Base-by-base conservation (phyloP, 2,888 invertebrate species). In the Plebejus melissa region DNA sequence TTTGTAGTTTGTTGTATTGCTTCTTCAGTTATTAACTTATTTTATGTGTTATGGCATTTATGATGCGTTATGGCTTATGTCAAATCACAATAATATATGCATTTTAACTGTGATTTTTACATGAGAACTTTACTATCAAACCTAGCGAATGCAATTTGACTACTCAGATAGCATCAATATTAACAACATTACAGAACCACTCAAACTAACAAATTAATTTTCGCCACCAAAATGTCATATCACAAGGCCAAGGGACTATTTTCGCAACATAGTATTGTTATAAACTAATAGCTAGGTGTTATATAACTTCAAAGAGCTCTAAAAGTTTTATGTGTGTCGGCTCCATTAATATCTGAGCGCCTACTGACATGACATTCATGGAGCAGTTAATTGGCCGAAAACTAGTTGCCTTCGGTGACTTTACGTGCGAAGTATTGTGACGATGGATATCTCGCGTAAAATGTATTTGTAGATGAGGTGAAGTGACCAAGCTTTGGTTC, bases 261-360 rank as follows among this genome's bases (percentile, higher is more conserved):
- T 65, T 65, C 11, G 36, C 28, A 32, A 71, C 32, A 71, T 28
- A 46, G 46, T 71, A 71, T 46, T 70, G 70, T 46, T 71, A n/a
- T 69, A 70, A 70, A 22, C 46, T 41, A 71, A 71, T 71, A 46
- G 71, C 22, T 46, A 28, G 22, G 46, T 71, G 71, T 71, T 46
- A 46, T 71, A 46, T 71, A 72, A 77, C 75, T 74, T 77, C 77
- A 77, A 77, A 77, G 77, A 74, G 74, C 75, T 74, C 74, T 74
- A 60, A 74, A 74, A 38, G 71, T 69, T 76, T 77, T 76, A 77
- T 75, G 75, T 74, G 72, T 72, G 70, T 69, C 60, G 74, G 76
- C 41, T 71, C 71, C 76, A 77, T 77, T 77, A 77, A 77, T 74
- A 76, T 75, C 71, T 72, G 38, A 74, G 77, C 71, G 74, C 74